phyloP scores from a whole-genome alignment of 2,888 invertebrate species.

The Trisateles emortualis region DNA sequence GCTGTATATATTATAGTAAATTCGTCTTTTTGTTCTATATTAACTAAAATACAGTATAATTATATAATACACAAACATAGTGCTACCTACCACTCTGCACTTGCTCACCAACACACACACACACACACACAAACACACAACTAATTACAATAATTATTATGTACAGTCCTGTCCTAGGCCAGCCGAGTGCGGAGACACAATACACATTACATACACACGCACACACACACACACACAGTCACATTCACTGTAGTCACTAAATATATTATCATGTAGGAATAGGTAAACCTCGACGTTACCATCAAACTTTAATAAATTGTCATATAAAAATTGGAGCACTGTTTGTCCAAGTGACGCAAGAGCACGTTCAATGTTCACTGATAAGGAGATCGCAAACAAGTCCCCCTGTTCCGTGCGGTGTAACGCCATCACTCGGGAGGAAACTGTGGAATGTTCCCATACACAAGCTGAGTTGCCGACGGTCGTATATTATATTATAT shows the following conservation, averaged over 20 bases:
- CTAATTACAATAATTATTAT: not conserved
- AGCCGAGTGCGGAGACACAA: no score
- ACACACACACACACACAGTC: not conserved
- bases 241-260: no score
- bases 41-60: constrained; percentile 20
- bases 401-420: not conserved
- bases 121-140: constrained; percentile 2
- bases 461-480: no score
- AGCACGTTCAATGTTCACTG: constrained; percentile 3
- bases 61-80: constrained; percentile 29
- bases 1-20: constrained; percentile 68
- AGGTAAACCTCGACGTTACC: not conserved
- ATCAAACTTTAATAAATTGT: not conserved
- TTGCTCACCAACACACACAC: constrained; percentile 3
- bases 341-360: not conserved
- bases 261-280: not conserved
- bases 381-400: constrained; percentile 13
- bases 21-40: constrained; percentile 59
- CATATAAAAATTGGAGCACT: not conserved
- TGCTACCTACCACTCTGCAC: constrained; percentile 7
- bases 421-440: constrained; percentile 1
- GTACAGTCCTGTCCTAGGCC: not conserved
- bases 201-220: not conserved
- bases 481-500: no score
- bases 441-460: not conserved